phyloP scores from a whole-genome alignment of 2,888 invertebrate genomes.

The Tinea pellionella region DNA sequence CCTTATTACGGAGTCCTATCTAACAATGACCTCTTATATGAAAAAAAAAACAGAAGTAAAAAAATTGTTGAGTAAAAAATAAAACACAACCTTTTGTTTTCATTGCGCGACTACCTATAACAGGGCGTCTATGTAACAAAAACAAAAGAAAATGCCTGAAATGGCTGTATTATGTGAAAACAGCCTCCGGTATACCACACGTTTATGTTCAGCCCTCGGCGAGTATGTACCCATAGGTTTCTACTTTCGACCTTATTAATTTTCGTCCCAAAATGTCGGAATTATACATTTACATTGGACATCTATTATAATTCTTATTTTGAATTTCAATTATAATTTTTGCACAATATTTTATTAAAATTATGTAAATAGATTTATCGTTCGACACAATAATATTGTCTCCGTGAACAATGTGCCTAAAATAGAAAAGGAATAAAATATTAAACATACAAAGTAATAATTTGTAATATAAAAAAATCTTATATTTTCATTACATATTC shows the following conservation, averaged over 20 bases:
- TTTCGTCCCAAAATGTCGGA: background rate
- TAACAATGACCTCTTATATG: background rate
- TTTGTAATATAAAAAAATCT: too few species aligned
- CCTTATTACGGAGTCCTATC: background rate
- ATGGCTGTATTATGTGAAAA: conserved; percentile 70
- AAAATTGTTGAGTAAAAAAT: background rate
- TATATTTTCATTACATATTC: too few species aligned
- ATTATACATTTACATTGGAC: too few species aligned
- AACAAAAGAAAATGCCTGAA: conserved; percentile 69
- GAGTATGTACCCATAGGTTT: conserved; percentile 51
- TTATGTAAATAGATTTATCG: too few species aligned
- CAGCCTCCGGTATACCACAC: conserved; percentile 58
- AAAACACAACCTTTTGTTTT: conserved; percentile 39
- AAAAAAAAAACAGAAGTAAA: background rate
- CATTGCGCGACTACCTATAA: conserved; percentile 62
- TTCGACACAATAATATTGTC: too few species aligned
- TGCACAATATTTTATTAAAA: too few species aligned
- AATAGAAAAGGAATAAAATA: too few species aligned
- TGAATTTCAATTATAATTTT: too few species aligned
- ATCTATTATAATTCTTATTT: too few species aligned
- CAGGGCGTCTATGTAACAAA: conserved; percentile 46
- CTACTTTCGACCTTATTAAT: background rate
- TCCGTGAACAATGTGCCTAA: too few species aligned
- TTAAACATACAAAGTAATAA: too few species aligned
- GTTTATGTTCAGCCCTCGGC: conserved; percentile 66